These are phyloP conservation scores for Coregonus suidteri DNA, from an alignment of 2,797 vertebrate genomes.

Conservation along the genomic window DNA sequence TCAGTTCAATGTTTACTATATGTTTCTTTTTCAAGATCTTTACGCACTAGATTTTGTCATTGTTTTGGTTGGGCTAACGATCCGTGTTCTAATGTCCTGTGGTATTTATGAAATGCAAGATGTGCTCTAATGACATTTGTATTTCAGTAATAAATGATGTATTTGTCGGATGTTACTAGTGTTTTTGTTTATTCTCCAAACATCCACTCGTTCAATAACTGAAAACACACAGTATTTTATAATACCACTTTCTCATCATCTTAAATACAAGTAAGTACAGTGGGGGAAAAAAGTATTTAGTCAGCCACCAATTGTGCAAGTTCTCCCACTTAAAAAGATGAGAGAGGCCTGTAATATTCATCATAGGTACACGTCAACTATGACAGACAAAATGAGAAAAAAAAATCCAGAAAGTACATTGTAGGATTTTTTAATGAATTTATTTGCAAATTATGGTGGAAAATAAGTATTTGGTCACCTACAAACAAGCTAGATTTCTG, in stretches of 20 bases:
- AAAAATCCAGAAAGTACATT: no score
- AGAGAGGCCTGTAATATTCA: no score
- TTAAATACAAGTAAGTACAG: not conserved
- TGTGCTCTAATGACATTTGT: slow-evolving; percentile 64
- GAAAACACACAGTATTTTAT: not conserved
- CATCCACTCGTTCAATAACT: not conserved
- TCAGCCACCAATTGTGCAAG: no score
- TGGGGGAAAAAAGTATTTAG: no score
- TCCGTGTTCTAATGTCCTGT: slow-evolving; percentile 63
- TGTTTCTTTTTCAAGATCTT: slow-evolving; percentile 59
- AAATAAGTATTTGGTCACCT: no score
- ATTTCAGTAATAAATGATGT: slow-evolving; percentile 73
- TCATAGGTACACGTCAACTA: no score
- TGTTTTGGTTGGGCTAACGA: slow-evolving; percentile 57
- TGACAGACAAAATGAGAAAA: no score
- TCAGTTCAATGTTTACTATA: slow-evolving; percentile 75
- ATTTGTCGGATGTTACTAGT: slow-evolving; percentile 47
- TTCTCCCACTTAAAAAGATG: no score
- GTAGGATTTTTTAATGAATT: no score
- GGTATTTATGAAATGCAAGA: slow-evolving; percentile 73
- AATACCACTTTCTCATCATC: not conserved
- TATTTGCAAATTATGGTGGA: no score
- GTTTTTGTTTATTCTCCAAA: not conserved
- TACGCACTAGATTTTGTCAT: slow-evolving; percentile 68
- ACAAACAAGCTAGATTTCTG: no score